Percentiles rank a stretch among this genome's conserved stretches.
Conservation (phyloP, 2,113 vertebrate species). For the Colaptes auratus region DNA sequence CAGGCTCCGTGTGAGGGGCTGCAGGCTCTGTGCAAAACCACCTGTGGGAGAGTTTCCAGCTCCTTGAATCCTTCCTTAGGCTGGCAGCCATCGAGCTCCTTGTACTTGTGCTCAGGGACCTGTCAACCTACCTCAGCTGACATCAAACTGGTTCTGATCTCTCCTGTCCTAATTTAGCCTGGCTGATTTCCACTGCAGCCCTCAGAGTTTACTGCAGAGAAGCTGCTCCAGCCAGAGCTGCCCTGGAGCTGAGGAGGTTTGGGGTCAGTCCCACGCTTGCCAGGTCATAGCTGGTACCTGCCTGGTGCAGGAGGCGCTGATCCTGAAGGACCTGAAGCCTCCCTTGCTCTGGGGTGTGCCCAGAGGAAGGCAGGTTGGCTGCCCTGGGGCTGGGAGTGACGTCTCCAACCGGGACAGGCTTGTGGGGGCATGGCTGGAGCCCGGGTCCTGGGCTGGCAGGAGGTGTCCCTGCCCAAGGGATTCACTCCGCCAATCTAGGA, state of each 20-base stretch:
- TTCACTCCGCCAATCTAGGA: neutral
- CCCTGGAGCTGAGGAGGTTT: neutral
- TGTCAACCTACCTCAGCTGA: accelerated
- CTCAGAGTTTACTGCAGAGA: neutral
- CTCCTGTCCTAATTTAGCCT: neutral
- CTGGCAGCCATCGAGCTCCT: neutral
- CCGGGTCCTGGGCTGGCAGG: neutral
- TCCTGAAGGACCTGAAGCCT: neutral
- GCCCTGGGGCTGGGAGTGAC: accelerated
- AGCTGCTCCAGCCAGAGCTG: accelerated
- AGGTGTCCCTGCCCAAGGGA: neutral
- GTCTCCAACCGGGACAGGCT: neutral
- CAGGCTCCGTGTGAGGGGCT: accelerated
- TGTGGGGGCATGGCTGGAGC: accelerated
- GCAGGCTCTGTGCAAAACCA: neutral
- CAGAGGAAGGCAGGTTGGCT: neutral
- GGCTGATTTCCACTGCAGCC: neutral
- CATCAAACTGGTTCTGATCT: accelerated
- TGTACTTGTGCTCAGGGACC: neutral
- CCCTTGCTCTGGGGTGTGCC: neutral
- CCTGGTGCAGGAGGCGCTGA: too few relatives aligned
- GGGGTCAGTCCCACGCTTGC: neutral
- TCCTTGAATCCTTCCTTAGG: neutral
- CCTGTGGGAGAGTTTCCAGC: neutral
- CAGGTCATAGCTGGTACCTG: accelerated